These are phyloP conservation scores for Alligator mississippiensis DNA, from an alignment of 2,113 vertebrate species.

Conservation along the genomic window DNA sequence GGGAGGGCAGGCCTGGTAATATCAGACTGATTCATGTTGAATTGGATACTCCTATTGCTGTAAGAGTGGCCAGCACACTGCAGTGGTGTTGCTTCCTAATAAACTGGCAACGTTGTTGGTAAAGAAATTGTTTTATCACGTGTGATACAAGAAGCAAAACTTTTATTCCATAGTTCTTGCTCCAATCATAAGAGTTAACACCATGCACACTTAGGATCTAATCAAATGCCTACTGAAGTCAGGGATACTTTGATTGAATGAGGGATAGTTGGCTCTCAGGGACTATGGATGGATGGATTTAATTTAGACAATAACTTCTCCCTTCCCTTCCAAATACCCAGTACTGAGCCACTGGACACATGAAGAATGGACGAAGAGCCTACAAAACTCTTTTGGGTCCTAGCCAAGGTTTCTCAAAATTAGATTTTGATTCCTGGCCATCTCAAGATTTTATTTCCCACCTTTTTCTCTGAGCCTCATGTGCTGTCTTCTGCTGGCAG, in stretches of 20 bases:
- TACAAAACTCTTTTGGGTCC: neutral
- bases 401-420: too few relatives aligned
- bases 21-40: neutral
- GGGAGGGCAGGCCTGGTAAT: neutral
- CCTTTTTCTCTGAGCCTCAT: too few relatives aligned
- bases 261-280: neutral
- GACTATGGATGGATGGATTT: neutral
- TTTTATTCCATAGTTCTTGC: neutral
- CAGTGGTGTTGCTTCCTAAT: neutral
- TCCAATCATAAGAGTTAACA: neutral
- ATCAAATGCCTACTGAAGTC: neutral
- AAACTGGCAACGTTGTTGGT: neutral
- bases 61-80: neutral
- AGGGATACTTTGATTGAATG: neutral
- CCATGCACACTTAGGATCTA: neutral
- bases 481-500: neutral
- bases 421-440: too few relatives aligned
- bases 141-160: neutral
- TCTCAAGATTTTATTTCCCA: too few relatives aligned
- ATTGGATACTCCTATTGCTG: neutral
- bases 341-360: neutral
- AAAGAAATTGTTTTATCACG: neutral
- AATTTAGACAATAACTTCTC: neutral
- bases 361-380: neutral
- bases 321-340: neutral